These are phyloP conservation scores for Drosophila falleni DNA, from an alignment of 2,888 invertebrate species.

Conservation along the genomic window DNA sequence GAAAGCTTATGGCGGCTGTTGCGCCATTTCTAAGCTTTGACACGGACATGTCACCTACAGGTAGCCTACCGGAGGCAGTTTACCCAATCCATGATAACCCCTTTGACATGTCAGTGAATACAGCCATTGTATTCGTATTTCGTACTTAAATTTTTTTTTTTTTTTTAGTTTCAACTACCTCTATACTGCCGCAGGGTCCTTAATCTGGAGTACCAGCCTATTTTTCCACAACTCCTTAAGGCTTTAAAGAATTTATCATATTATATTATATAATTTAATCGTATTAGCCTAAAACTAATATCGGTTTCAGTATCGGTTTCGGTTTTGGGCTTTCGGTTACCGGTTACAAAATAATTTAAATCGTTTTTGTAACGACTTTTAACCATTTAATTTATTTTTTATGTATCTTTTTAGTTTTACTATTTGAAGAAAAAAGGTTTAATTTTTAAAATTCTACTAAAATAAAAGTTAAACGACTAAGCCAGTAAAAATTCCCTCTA, in stretches of 20 bases:
- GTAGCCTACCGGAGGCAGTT: background rate
- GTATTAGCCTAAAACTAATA: background rate
- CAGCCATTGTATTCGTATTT: constrained; percentile 11
- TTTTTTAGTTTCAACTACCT: constrained; percentile 15
- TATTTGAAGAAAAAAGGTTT: background rate
- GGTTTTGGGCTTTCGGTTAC: no score
- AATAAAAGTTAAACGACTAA: background rate
- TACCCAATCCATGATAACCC: background rate
- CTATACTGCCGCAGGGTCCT: background rate
- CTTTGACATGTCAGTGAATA: constrained; percentile 10
- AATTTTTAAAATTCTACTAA: background rate
- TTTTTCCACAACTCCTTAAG: background rate
- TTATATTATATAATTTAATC: background rate
- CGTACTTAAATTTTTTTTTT: constrained; percentile 6
- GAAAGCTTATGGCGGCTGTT: constrained; percentile 41
- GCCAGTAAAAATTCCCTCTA: no score
- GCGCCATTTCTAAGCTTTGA: constrained; percentile 33
- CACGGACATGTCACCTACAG: constrained; percentile 34
- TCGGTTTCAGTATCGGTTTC: background rate
- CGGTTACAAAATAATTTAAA: no score
- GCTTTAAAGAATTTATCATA: background rate
- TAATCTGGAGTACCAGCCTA: background rate
- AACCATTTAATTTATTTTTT: no score
- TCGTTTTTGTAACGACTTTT: no score
- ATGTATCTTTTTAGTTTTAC: background rate